Base-by-base conservation (phyloP, 2,113 vertebrate species). In the Paratilapia polleni region DNA sequence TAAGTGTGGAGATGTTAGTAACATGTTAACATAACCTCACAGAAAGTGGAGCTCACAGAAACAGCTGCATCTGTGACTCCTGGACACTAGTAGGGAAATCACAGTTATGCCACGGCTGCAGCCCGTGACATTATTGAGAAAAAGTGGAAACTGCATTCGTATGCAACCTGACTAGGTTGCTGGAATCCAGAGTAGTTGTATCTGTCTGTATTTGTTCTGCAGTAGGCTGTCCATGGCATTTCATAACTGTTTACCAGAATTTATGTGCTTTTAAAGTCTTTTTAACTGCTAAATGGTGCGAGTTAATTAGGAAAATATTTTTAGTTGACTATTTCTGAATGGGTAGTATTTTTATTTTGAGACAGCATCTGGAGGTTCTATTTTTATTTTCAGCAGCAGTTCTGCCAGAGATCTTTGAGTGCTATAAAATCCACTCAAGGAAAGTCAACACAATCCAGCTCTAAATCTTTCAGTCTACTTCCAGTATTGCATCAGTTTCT, bases 341-440 rank as follows among this genome's bases (percentile, higher is more conserved):
- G 41, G n/a, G 38, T 13, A 43, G 15, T 5, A 66, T n/a, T 66
- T n/a, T 66, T 43, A 24, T 66, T 43, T 24, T 43, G 38, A 10
- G n/a, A 66, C 38, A 43, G 26, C 22, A 47, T 26, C 38, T 68
- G 63, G 14, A 19, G 22, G n/a, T 47, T 66, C n/a, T 14, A 13
- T 47, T 66, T n/a, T 22, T 66, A 43, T 77, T 81, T 52, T 66
- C 19, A 54, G 8, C 24, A 82, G 17, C 22, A 52, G 26, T 36
- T 59, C n/a, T 43, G 38, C 63, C 41, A 66, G 15, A 43, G 4
- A 43, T 26, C 38, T 43, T 66, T 47, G n/a, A 0, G n/a, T 66
- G 38, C 36, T 49, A 20, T 60, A 22, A 63, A 73, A 78, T 24
- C 6, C 38, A 66, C 11, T 38, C 52, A 22, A 19, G 14, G 2